phyloP scores from a whole-genome alignment of 2,888 invertebrate species.

The Diplolepis rosae region DNA sequence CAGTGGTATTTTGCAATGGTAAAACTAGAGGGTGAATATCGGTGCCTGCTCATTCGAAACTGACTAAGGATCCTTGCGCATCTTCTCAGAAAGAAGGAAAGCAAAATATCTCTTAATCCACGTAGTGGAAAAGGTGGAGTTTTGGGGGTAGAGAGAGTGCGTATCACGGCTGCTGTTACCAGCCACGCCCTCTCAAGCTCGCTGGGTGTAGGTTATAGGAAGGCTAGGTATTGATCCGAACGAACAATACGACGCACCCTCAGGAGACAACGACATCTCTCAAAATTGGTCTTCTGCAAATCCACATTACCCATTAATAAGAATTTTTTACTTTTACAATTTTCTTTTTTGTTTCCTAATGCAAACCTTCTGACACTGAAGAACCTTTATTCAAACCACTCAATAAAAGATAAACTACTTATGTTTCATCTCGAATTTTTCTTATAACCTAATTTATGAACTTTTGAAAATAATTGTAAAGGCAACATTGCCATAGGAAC shows the following conservation, averaged over 20 bases:
- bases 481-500: too few species aligned
- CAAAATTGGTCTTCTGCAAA: constrained; percentile 59
- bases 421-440: too few species aligned
- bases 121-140: constrained; percentile 57
- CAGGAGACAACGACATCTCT: constrained; percentile 68
- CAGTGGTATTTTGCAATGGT: constrained; percentile 25
- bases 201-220: constrained; percentile 68
- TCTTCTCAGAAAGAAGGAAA: constrained; percentile 46
- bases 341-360: not conserved
- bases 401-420: not conserved
- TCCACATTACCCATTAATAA: not conserved
- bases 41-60: constrained; percentile 27
- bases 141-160: constrained; percentile 54
- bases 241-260: constrained; percentile 70
- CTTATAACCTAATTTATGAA: too few species aligned
- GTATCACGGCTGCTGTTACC: constrained; percentile 70
- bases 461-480: too few species aligned
- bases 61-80: constrained; percentile 33
- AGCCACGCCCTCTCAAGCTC: constrained; percentile 72
- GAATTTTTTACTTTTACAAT: not conserved
- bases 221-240: constrained; percentile 71
- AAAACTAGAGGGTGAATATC: not conserved
- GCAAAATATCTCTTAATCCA: constrained; percentile 52
- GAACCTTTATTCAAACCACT: not conserved
- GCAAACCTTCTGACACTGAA: not conserved